Evolutionary conservation across 2,797 vertebrate species (phyloP).

Genomic region (Orestias chungarensis): DNA sequence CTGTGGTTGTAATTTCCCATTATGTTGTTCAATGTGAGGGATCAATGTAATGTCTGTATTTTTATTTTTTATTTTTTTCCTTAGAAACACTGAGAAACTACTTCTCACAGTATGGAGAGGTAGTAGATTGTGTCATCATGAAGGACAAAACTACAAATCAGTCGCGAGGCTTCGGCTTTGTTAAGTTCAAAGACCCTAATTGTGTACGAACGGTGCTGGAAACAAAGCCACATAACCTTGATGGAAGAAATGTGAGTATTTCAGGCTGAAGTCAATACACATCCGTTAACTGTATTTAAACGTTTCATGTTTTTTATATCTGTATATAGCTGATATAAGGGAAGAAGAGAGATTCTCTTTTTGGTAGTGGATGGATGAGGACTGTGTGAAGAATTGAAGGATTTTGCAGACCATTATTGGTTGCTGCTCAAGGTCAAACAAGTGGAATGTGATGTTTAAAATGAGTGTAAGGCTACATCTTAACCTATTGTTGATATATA

Average conservation of each 20-base stretch:
- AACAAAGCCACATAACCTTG: slow-evolving; percentile 97
- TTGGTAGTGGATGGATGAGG: background rate
- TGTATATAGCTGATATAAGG: background rate
- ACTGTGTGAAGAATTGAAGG: background rate
- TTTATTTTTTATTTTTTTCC: too few species aligned
- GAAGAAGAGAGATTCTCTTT: background rate
- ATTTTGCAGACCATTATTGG: background rate
- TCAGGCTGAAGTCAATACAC: slow-evolving; percentile 31
- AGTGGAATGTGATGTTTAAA: background rate
- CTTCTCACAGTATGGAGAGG: slow-evolving; percentile 99
- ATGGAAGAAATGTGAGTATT: slow-evolving; percentile 97
- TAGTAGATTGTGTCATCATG: slow-evolving; percentile 99
- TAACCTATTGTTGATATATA: background rate
- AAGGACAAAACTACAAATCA: slow-evolving; percentile 99
- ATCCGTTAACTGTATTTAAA: slow-evolving; percentile 21
- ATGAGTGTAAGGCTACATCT: background rate
- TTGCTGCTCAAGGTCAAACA: background rate
- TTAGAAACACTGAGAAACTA: slow-evolving; percentile 98
- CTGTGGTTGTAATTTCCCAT: slow-evolving; percentile 15
- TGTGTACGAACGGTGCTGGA: slow-evolving; percentile 98
- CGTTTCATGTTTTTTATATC: background rate
- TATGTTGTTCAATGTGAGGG: slow-evolving; percentile 16
- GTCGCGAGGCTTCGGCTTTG: slow-evolving; percentile 98
- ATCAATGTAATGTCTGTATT: slow-evolving; percentile 24
- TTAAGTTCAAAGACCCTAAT: slow-evolving; percentile 99